Conservation (phyloP, 2,113 vertebrate genomes). For the western clawed frog (Xenopus tropicalis) region UCB_Xtro_10.0 CM004450.2:27639001-27639500, state of each 20-base stretch:
- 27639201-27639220: slow-evolving; percentile 6
- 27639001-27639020: too few relatives aligned
- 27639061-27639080: background rate
- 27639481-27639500: too few relatives aligned
- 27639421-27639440: background rate
- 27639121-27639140: slow-evolving; percentile 34
- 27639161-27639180: slow-evolving; percentile 16
- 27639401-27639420: too few relatives aligned
- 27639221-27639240: background rate
- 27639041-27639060: background rate
- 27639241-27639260: too few relatives aligned
- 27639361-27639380: background rate
- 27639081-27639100: background rate
- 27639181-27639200: slow-evolving; percentile 7
- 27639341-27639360: too few relatives aligned
- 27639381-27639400: background rate
- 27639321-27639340: too few relatives aligned
- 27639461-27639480: too few relatives aligned
- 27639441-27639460: background rate
- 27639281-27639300: background rate
- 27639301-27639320: background rate
- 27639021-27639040: too few relatives aligned
- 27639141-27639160: slow-evolving; percentile 16
- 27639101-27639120: slow-evolving; percentile 11
- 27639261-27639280: background rate